phyloP scores from a whole-genome alignment of 2,888 invertebrate genomes.

The Meta bourneti region DNA sequence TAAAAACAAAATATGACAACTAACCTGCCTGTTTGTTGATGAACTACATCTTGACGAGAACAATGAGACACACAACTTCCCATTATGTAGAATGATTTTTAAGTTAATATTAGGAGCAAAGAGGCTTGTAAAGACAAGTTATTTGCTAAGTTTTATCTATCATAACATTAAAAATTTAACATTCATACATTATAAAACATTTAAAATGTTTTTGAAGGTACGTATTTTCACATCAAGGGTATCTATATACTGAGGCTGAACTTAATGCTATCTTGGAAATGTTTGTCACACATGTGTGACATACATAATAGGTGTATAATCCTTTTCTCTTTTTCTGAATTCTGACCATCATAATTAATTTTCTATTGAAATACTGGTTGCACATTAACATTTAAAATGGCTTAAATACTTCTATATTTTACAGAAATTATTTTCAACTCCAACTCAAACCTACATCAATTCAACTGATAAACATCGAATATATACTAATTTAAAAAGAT shows the following conservation, averaged over 20 bases:
- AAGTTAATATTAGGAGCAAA: background rate
- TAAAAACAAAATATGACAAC: background rate
- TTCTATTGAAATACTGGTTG: slow-evolving; percentile 37
- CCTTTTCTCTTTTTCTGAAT: background rate
- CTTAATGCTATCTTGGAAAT: background rate
- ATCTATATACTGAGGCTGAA: background rate
- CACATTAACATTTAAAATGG: background rate
- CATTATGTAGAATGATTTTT: slow-evolving; percentile 30
- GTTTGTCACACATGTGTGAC: background rate
- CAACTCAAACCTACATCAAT: too few species aligned
- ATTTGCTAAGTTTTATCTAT: background rate
- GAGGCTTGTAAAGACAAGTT: background rate
- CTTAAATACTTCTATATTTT: background rate
- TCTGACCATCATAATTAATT: background rate
- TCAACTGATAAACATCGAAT: too few species aligned
- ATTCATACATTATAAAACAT: background rate
- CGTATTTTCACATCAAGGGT: background rate
- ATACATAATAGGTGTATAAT: background rate
- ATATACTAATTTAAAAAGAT: too few species aligned
- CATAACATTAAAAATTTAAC: background rate
- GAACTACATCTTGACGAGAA: slow-evolving; percentile 72
- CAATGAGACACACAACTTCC: slow-evolving; percentile 75
- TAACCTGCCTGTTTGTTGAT: slow-evolving; percentile 74
- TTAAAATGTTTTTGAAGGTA: background rate
- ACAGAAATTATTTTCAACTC: too few species aligned